These are phyloP conservation scores for Etia nguti DNA, from an alignment of 2,113 vertebrate species.

Conservation along the genomic window DNA sequence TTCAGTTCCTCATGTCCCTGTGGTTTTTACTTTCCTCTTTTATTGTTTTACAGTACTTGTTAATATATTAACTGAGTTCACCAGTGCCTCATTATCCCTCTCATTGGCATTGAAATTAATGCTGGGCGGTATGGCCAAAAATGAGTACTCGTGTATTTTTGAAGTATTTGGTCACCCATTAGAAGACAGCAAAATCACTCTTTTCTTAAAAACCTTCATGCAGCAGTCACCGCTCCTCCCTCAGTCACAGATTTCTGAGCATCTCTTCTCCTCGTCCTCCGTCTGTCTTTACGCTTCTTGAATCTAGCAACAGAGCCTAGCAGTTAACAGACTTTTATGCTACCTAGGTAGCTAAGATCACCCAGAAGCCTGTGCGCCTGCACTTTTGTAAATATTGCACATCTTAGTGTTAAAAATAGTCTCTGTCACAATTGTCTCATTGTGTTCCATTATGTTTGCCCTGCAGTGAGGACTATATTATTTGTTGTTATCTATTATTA, in stretches of 20 bases:
- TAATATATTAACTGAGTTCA: no score
- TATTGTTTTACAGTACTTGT: neutral
- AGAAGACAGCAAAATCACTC: neutral
- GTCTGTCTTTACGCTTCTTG: neutral
- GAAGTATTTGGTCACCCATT: neutral
- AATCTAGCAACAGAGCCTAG: neutral
- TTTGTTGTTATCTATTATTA: neutral
- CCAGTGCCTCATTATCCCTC: neutral
- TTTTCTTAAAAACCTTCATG: neutral
- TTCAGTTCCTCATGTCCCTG: neutral
- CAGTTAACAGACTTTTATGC: neutral
- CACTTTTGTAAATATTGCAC: neutral
- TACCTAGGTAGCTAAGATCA: neutral
- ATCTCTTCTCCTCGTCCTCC: neutral
- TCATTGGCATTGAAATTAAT: neutral
- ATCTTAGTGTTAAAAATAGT: neutral
- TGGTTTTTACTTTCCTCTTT: neutral
- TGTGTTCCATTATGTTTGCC: no score
- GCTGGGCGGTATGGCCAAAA: neutral
- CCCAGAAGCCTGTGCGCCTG: neutral
- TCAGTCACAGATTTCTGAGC: neutral
- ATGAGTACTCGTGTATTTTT: neutral
- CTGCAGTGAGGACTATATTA: neutral
- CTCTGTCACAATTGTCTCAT: neutral
- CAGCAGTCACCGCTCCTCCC: neutral